Evolutionary conservation across 2,797 vertebrate species (phyloP).

Genomic region (Clarias platycephalus): DNA sequence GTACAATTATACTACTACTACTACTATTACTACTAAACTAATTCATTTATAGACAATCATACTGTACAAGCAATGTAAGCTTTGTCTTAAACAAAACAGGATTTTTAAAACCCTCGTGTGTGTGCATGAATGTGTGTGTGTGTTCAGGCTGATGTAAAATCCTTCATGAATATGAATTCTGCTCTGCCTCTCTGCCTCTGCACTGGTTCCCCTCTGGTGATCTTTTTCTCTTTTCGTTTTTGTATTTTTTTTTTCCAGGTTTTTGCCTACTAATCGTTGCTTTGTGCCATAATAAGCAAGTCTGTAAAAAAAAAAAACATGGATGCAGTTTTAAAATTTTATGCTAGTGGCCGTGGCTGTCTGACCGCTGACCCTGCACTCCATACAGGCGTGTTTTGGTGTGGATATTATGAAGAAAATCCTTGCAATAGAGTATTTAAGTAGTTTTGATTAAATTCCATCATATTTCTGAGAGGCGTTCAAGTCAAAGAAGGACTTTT

Average conservation of each 20-base stretch:
- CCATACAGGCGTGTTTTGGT: not conserved
- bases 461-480: not conserved
- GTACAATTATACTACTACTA: not conserved
- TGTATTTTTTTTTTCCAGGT: too few relatives aligned
- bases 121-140: not conserved
- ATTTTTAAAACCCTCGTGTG: not conserved
- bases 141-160: slow-evolving; percentile 4
- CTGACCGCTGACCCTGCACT: slow-evolving; percentile 6
- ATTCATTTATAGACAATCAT: not conserved
- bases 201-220: not conserved
- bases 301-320: not conserved
- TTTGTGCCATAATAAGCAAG: not conserved
- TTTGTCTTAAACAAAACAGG: not conserved
- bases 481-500: too few relatives aligned
- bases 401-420: not conserved
- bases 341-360: not conserved
- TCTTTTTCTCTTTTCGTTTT: too few relatives aligned
- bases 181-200: slow-evolving; percentile 14
- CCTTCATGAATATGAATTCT: slow-evolving; percentile 10
- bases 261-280: not conserved
- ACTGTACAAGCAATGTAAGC: not conserved
- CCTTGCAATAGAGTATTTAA: not conserved
- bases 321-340: not conserved
- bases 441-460: not conserved
- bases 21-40: not conserved